These are phyloP conservation scores for Lathronympha strigana DNA, from an alignment of 2,888 invertebrate species.

Conservation along the genomic window DNA sequence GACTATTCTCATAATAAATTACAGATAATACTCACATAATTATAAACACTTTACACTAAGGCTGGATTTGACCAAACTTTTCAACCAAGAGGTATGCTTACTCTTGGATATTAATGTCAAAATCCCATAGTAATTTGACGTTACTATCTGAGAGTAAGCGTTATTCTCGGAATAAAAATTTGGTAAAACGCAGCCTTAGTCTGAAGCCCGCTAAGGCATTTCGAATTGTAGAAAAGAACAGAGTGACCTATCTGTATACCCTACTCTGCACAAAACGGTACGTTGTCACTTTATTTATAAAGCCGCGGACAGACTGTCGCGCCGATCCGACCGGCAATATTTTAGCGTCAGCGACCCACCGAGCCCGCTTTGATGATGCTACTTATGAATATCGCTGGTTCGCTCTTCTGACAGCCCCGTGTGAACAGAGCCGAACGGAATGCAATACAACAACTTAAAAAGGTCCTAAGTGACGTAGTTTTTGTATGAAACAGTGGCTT, in stretches of 20 bases:
- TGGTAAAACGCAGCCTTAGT: no score
- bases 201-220: neutral
- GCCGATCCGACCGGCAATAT: slow-evolving; percentile 77
- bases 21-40: no score
- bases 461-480: neutral
- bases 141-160: no score
- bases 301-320: slow-evolving; percentile 70
- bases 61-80: no score
- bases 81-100: no score
- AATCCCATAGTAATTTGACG: no score
- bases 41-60: no score
- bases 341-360: slow-evolving; percentile 72
- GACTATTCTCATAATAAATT: no score
- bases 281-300: slow-evolving; percentile 78
- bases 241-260: neutral
- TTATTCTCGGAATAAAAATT: no score
- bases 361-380: slow-evolving; percentile 73
- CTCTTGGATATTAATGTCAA: no score
- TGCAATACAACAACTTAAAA: slow-evolving; percentile 35
- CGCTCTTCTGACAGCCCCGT: slow-evolving; percentile 57
- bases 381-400: slow-evolving; percentile 74
- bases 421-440: slow-evolving; percentile 52
- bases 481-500: neutral
- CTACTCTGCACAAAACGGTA: slow-evolving; percentile 54
- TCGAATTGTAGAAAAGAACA: neutral